These are phyloP conservation scores for Megalonaias nervosa DNA, from an alignment of 1,140 invertebrate genomes.

Conservation along the genomic window DNA sequence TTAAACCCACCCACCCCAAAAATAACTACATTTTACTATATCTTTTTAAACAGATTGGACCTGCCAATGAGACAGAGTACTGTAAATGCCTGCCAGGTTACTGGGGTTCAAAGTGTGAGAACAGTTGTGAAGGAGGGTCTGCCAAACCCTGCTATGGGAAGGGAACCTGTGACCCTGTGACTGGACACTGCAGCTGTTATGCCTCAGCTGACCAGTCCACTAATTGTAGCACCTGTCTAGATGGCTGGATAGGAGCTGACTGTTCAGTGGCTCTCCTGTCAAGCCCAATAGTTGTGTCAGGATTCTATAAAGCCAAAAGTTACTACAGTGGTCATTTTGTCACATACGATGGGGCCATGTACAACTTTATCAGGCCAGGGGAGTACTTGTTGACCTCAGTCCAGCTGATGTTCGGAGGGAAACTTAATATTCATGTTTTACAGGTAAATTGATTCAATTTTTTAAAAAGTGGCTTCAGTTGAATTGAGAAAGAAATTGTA, in stretches of 20 bases:
- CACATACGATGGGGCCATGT: conserved; percentile 49
- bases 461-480: no score
- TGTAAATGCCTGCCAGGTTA: conserved; percentile 42
- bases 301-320: conserved; percentile 1
- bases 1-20: no score
- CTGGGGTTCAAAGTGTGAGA: conserved; percentile 43
- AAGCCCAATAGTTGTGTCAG: conserved; percentile 7
- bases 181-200: conserved; percentile 41
- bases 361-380: conserved; percentile 40
- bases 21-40: no score
- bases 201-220: conserved; percentile 24
- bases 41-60: no score
- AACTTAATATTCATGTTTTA: conserved; percentile 19
- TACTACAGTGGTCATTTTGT: conserved; percentile 32
- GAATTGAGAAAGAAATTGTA: no score
- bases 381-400: conserved; percentile 39
- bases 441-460: conserved; percentile 7
- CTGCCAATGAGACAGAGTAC: not conserved
- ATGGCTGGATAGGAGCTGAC: conserved; percentile 40
- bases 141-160: conserved; percentile 37
- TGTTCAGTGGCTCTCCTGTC: conserved; percentile 31
- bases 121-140: conserved; percentile 43
- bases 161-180: conserved; percentile 39
- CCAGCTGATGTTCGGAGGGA: conserved; percentile 10
- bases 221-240: conserved; percentile 37